Conservation (phyloP, 2,888 invertebrate genomes). For the Dermolepida albohirtum region DNA sequence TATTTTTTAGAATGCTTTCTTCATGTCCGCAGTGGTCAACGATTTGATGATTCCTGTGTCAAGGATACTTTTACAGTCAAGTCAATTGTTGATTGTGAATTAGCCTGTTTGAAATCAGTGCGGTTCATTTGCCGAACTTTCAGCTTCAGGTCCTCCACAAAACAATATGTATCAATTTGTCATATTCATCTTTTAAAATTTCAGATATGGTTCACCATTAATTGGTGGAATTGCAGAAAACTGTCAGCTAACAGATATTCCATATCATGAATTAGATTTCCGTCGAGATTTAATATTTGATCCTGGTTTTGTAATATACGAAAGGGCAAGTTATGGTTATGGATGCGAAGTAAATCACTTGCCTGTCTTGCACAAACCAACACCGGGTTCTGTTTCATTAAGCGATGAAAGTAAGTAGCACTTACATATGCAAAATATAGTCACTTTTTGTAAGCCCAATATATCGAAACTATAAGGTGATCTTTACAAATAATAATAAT, state of each 20-base stretch:
- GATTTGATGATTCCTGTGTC: slow-evolving; percentile 73
- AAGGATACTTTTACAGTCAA: slow-evolving; percentile 76
- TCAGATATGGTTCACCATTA: slow-evolving; percentile 75
- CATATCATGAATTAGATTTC: slow-evolving; percentile 74
- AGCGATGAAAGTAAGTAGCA: slow-evolving; percentile 57
- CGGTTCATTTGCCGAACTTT: slow-evolving; percentile 85
- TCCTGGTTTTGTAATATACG: slow-evolving; percentile 79
- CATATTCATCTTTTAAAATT: slow-evolving; percentile 37
- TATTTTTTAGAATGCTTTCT: slow-evolving; percentile 80
- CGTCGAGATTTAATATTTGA: slow-evolving; percentile 71
- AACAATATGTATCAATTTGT: slow-evolving; percentile 1
- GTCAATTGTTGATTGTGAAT: slow-evolving; percentile 82
- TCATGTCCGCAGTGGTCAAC: slow-evolving; percentile 80
- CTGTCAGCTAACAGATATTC: slow-evolving; percentile 82
- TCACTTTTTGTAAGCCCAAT: no score
- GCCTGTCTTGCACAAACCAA: slow-evolving; percentile 57
- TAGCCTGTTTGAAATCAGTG: slow-evolving; percentile 79
- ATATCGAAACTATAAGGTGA: no score
- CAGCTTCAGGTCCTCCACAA: slow-evolving; percentile 73
- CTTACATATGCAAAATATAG: slow-evolving; percentile 1
- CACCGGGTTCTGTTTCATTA: slow-evolving; percentile 52
- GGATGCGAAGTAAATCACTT: slow-evolving; percentile 80
- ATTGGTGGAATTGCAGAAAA: slow-evolving; percentile 78
- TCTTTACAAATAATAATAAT: no score
- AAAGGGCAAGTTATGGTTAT: slow-evolving; percentile 83